Evolutionary conservation across 2,113 vertebrate species (phyloP), one percentile per base, ranked within the genome.

Genomic region (Chelonoidis abingdonii): DNA sequence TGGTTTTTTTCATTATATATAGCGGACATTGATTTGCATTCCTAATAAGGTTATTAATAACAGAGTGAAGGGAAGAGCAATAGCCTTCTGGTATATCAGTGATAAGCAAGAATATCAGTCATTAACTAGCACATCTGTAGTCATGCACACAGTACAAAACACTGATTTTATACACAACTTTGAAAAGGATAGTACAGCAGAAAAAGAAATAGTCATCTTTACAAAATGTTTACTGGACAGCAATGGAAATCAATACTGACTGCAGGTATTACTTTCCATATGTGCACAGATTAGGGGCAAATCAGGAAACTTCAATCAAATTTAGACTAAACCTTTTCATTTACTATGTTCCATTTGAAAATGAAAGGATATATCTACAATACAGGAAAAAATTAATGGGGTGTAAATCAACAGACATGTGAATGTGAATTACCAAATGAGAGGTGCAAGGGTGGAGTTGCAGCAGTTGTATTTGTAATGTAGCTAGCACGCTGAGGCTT

Each of bases 1-100:
- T 65, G 89, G 91, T 86, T 93, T 97, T 97, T 53, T 97, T 92
- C 89, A 92, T 97, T 96, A 97, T 97, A 94, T 80, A 87, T 96
- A 91, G 95, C 72, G 89, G 92, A 59, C 94, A 96, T 97, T 96
- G 96, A 98, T 97, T 96, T 96, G 95, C 94, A 95, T 93, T 96
- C 54, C 86, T 96, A 96, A 97, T 94, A 92, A 94, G 93, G 76
- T 84, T 65, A 97, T 97, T 96, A 97, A 96, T 96, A 98, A 95
- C n/a, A 47, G 29, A 94, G 35, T 82, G 84, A 97, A 94, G 96
- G 93, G 91, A 97, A 94, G 83, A 47, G 83, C 93, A 88, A 89
- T 86, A 94, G 84, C 88, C 75, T 94, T 96, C 83, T 4, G 8
- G 75, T 81, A 7, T 87, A 57, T 88, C 59, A 91, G 62, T 91